Evolutionary conservation across 2,888 invertebrate genomes (phyloP), one percentile per base, ranked within the genome.

Genomic region (Polia nebulosa): DNA sequence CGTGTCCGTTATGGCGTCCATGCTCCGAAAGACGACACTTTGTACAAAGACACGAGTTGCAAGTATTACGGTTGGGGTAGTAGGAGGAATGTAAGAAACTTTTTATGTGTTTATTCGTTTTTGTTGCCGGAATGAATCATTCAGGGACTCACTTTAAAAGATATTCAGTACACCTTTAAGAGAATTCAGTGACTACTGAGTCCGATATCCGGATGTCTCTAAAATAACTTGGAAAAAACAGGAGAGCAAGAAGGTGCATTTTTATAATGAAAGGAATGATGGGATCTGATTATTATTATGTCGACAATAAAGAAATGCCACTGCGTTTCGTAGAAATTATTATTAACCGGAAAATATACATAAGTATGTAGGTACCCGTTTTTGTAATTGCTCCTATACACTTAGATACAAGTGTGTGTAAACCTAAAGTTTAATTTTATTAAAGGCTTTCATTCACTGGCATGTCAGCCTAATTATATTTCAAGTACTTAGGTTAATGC

Each of bases 1-100:
- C 85, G 94, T 41, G 64, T 93, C 11, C 92, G 95, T 0, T 95
- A 95, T 62, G 94, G 93, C 2, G 27, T 83, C 0, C 17, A 80
- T 0, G n/a, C 57, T 13, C 70, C 79, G 1, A 64, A 59, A 13
- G 70, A 79, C 5, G 69, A 84, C 1, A 49, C 20, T 25, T 62
- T 85, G 11, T 64, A 65, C 34, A 29, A 53, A 5, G 88, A 88
- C 62, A 65, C 64, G 1, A 45, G 76, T 11, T 95, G 95, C 69
- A 74, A 65, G 8, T 93, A 87, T 74, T 94, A 80, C 60, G 95
- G 95, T 15, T 95, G 92, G 92, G 94, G 94, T 5, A 95, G 94
- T 62, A 88, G 94, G 68, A 87, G 94, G 56, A 95, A 94, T 83
- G 95, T 95, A 81, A 89, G 93, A 15, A 8, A 3, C 34, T 15